Evolutionary conservation across 1,140 invertebrate genomes (phyloP), one percentile per base, ranked within the genome.

Genomic region (Drosophila novamexicana): DNA sequence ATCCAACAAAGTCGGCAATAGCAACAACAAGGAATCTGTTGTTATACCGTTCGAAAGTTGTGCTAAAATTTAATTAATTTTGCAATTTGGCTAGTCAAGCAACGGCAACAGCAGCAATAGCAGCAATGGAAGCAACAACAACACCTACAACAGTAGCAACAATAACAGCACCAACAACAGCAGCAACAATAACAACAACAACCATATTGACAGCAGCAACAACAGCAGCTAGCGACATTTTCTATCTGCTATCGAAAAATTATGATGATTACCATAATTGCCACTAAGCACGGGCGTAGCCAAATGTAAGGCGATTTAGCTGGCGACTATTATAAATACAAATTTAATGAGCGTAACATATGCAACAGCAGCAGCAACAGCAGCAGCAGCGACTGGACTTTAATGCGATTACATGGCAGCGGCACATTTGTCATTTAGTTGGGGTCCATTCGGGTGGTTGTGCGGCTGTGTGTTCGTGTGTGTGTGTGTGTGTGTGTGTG

Each of bases 381-480:
- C 76, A 66, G 64, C 68, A 66, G 44, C 61, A 42, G 32, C 40
- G 56, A 74, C 64, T 76, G 79, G 71, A 68, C 72, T 82, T 89
- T 89, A 88, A 88, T 88, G 84, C 84, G 84, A 88, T 88, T 88
- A 88, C 85, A 89, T 90, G 84, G 84, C 85, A 81, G 85, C 77
- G 81, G 80, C 77, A 78, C 84, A 88, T 88, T 88, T 89, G 84
- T 89, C 84, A 88, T 84, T 75, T 74, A 61, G 53, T 56, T 53
- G 67, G 68, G 62, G 67, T 72, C 63, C 72, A 76, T 36, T 53
- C 37, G 37, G 22, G 22, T 29, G 22, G 22, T 29, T 29, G 22
- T 29, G 22, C 22, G 4, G 44, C 18, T 50, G 36, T 58, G 36
- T 50, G 36, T 58, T 29, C 50, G 58, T 45, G 39, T 40, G 52